phyloP scores from a whole-genome alignment of 2,113 vertebrate genomes.

The Sapayoa aenigma region DNA sequence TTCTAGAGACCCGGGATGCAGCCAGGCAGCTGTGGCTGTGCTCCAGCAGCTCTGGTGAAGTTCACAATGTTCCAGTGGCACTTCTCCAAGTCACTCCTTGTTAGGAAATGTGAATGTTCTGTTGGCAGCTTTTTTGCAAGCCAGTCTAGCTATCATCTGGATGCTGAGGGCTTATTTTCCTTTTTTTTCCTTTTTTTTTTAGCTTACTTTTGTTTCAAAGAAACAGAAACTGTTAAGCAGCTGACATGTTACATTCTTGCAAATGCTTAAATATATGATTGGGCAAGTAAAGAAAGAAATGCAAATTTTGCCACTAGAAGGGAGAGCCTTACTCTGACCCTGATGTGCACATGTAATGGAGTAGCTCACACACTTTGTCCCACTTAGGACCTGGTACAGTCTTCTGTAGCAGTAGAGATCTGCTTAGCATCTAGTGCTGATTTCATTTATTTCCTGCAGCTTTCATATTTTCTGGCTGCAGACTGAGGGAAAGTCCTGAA shows the following conservation, averaged over 20 bases:
- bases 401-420: neutral
- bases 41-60: constrained; percentile 32
- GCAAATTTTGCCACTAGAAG: neutral
- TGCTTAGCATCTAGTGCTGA: neutral
- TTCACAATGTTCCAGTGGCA: constrained; percentile 5
- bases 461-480: neutral
- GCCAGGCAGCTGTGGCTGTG: fast-evolving
- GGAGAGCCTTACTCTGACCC: neutral
- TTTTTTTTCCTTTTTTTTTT: neutral
- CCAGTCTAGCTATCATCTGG: neutral
- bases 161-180: neutral
- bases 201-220: neutral
- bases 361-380: neutral
- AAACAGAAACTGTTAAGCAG: neutral
- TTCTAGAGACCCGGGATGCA: constrained; percentile 32
- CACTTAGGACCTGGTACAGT: neutral
- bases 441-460: neutral
- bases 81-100: constrained; percentile 11
- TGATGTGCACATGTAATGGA: neutral
- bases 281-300: neutral
- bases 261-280: neutral
- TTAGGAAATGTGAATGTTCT: constrained; percentile 1
- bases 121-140: neutral
- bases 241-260: neutral
- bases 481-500: neutral